A percentile compares a stretch with the other conserved stretches of the same genome.
Conservation (phyloP, 23 tunicate species). For the Trididemnum nubilum region DNA sequence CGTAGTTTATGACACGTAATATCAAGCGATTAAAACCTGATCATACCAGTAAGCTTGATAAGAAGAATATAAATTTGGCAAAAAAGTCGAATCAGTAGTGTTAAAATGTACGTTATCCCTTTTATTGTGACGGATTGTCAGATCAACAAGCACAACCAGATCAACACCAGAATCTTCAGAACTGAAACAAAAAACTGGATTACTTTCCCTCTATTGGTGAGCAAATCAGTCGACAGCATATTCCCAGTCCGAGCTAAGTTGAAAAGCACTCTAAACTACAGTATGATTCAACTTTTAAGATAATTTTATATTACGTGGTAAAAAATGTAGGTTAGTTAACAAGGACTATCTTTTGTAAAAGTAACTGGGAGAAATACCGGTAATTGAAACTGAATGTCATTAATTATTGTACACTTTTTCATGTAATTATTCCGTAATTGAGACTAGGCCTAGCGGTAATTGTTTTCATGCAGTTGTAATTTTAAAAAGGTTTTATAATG, state of each 20-base stretch:
- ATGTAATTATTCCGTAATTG: not conserved
- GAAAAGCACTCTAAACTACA: not conserved
- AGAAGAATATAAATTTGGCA: not conserved
- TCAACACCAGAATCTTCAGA: not conserved
- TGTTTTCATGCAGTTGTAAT: not conserved
- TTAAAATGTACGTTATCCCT: not conserved
- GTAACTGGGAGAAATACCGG: not conserved
- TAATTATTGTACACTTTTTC: not conserved
- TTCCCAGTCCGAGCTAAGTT: not conserved
- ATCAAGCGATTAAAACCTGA: not conserved
- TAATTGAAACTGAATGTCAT: not conserved
- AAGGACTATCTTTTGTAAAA: not conserved
- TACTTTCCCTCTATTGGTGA: not conserved
- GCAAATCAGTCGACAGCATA: not conserved
- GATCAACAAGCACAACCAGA: not conserved
- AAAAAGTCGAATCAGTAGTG: not conserved
- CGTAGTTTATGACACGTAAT: slow-evolving; percentile 1
- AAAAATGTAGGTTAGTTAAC: not conserved
- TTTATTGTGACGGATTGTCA: too few relatives aligned
- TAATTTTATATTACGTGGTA: not conserved
- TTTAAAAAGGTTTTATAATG: too few relatives aligned
- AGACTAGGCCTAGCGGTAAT: not conserved
- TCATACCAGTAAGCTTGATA: not conserved
- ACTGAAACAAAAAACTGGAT: not conserved
- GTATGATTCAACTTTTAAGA: not conserved